Conservation (phyloP, 2,113 vertebrate species). For the Rhombomys opimus region DNA sequence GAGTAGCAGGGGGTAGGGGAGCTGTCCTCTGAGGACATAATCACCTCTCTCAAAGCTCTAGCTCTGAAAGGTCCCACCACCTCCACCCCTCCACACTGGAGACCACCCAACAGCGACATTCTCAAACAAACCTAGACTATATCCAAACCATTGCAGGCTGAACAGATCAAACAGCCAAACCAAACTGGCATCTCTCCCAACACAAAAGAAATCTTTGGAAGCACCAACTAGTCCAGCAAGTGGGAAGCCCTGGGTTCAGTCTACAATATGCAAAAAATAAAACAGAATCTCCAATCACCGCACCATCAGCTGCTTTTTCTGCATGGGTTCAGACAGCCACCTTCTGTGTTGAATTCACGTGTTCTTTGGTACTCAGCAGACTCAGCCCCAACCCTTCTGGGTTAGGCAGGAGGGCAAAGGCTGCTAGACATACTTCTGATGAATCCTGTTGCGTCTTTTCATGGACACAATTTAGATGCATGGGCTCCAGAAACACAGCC, state of each 20-base stretch:
- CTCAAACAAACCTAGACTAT: neutral
- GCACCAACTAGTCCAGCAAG: neutral
- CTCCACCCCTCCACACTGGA: neutral
- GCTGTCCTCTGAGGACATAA: neutral
- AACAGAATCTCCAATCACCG: neutral
- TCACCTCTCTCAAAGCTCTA: neutral
- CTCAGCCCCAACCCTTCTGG: neutral
- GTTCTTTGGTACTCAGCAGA: neutral
- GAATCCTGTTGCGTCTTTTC: accelerated
- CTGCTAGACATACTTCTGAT: neutral
- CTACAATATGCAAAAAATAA: neutral
- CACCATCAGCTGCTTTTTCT: neutral
- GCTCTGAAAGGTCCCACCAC: neutral
- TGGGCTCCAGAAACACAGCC: neutral
- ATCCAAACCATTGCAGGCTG: neutral
- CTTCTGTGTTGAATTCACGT: neutral
- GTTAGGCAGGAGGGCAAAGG: neutral
- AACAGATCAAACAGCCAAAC: neutral
- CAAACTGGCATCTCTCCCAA: neutral
- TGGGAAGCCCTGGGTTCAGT: neutral
- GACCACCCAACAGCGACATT: neutral
- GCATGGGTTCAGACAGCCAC: neutral
- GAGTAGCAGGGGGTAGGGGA: too few relatives aligned
- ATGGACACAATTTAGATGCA: neutral
- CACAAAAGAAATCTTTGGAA: neutral